A percentile compares a stretch with the other conserved stretches of the same genome.
phyloP scores from a whole-genome alignment of 2,797 vertebrate genomes.

The Pygocentrus nattereri region DNA sequence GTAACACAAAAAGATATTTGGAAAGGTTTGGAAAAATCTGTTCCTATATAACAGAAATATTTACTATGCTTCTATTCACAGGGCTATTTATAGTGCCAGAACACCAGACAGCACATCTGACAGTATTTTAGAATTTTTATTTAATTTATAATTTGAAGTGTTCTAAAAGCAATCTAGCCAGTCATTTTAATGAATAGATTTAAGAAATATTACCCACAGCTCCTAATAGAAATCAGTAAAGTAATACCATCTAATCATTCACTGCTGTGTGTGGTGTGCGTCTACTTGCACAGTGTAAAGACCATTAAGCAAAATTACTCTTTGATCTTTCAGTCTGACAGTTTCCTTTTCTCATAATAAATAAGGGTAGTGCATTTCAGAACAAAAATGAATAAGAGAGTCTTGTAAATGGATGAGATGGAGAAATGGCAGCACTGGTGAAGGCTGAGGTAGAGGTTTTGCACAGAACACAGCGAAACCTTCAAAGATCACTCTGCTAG shows the following conservation, averaged over 20 bases:
- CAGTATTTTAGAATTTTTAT: no score
- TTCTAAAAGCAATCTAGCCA: not conserved
- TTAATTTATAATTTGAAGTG: not conserved
- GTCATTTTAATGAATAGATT: slow-evolving; percentile 16
- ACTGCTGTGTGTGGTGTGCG: slow-evolving; percentile 25
- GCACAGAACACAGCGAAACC: not conserved
- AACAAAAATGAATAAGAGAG: not conserved
- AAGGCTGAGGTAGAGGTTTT: not conserved
- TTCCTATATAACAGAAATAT: no score
- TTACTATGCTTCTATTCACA: no score
- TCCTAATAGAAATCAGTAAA: not conserved
- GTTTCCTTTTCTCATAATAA: not conserved
- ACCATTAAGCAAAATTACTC: slow-evolving; percentile 43
- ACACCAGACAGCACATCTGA: no score
- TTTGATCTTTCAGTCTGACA: not conserved
- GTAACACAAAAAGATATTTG: no score
- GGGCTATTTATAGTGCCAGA: no score
- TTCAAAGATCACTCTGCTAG: not conserved
- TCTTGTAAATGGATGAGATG: not conserved
- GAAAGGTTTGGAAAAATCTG: no score
- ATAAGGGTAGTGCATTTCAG: not conserved
- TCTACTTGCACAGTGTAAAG: not conserved
- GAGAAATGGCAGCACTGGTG: not conserved
- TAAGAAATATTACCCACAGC: slow-evolving; percentile 9
- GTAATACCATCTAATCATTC: slow-evolving; percentile 34